Base-by-base conservation (phyloP, 2,113 vertebrate species). In the Chloroceryle aenea region DNA sequence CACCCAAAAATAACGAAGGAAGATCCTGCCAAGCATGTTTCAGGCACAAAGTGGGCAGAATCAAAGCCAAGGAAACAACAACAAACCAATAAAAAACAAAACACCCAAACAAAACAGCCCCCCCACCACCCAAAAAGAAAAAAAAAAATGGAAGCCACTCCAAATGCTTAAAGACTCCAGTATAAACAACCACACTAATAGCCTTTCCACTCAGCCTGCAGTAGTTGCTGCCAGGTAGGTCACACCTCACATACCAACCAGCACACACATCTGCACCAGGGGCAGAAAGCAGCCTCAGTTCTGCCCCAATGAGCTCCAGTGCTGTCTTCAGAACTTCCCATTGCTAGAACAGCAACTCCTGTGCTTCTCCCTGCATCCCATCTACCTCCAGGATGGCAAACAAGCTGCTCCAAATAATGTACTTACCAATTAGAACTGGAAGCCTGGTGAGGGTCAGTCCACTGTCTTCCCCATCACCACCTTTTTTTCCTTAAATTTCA, bases 171-270 rank as follows among this genome's bases (percentile, higher is more conserved):
- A 85, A 83, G 34, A 68, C 73, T 6, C 23, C 21, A 23, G 40
- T 25, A 77, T 36, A 75, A 93, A 93, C 61, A 90, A 47, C 8
- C 16, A 42, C 38, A 78, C n/a, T 47, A 74, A 84, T 4, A 77
- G 64, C 12, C 53, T 63, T 47, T 78, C 82, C 9, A 4, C 72
- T 26, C 55, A 80, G 59, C 5, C 3, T 1, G 29, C n/a, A 74
- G 67, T 43, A 36, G 29, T 1, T 79, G 52, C 38, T 90, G 73
- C 73, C 80, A 85, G 56, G 34, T n/a, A 67, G 62, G 42, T 43
- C 56, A 71, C 67, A 50, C 50, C 72, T 34, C 1, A 2, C 53
- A 17, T 12, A 16, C 0, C 0, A 83, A 40, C 63, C 0, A 0
- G 47, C 10, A 2, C 27, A 22, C 34, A 43, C 14, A 30, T 6